Evolutionary conservation across 2,113 vertebrate species (phyloP), one percentile per base, ranked within the genome.

Genomic region (Campylorhamphus procurvoides): DNA sequence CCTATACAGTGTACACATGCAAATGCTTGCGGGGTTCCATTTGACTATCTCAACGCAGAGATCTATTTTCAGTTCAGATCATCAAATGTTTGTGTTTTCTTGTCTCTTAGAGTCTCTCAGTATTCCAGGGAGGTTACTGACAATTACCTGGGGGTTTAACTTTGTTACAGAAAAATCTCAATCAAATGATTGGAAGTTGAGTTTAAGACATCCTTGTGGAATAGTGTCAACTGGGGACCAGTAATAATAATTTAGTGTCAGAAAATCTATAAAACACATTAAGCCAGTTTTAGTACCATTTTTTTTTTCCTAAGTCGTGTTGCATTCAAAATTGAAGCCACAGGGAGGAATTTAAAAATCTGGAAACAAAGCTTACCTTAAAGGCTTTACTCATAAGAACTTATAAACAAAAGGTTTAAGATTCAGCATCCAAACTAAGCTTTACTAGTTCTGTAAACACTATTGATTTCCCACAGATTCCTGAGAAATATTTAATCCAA

Each of bases 181-280:
- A 55, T 96, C 88, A 95, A 97, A 73, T 28, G 16, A 18, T 53
- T 91, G 40, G 40, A 97, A 93, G 79, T 84, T 84, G 66, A 49
- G 89, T 69, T 92, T 89, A 87, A 97, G 90, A 87, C 40, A 75
- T 85, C 71, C 90, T 89, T 89, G 77, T 64, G 44, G 87, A 85
- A 76, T 50, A 83, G 49, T 35, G 58, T 79, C 91, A 71, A 60
- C 90, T 73, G 47, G 93, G 68, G 87, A 90, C 55, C 14, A 59
- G 42, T 80, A 96, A 96, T 96, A 97, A 97, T 97, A 97, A 94
- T 87, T 81, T 89, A 37, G 47, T 95, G 94, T 95, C 94, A 97
- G 90, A 93, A 98, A 97, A 98, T 96, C 97, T 89, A 96, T 98
- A 96, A 96, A 97, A 96, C 82, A 95, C 88, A 97, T 96, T 97